Evolutionary conservation across 2,888 invertebrate species (phyloP), one percentile per base, ranked within the genome.

Genomic region (Phengaris alcon): DNA sequence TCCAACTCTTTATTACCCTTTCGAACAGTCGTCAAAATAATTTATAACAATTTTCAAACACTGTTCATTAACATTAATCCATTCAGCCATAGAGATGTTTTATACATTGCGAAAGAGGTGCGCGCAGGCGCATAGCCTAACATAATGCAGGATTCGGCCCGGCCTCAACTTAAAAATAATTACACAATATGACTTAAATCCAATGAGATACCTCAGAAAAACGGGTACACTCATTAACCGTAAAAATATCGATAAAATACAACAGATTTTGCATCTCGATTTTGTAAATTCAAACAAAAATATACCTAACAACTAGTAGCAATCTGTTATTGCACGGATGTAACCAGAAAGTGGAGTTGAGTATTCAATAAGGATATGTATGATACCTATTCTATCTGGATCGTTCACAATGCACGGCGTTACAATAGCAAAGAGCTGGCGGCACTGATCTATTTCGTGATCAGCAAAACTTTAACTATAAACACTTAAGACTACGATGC

Each of bases 21-120:
- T 94, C 91, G 93, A 94, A 94, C 94, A 94, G 93, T 94, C 94
- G 94, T 94, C 93, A 94, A 94, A 94, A 94, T 94, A 94, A 94
- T 94, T 94, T 94, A 94, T 93, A 94, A 94, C 94, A 93, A 94
- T 93, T 94, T 93, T 93, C 93, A 93, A 93, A 93, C 93, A 93
- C 93, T 93, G 93, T 91, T 89, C 90, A 90, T 91, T 88, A 92
- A 92, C 91, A 93, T 92, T 88, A 89, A 90, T 87, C 87, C 91
- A 92, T 89, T 90, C 92, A 91, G 88, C 90, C 93, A 91, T 90
- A 90, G 91, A 92, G 91, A 91, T 92, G 91, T 81, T 86, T 87
- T 86, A 85, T 87, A 90, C 89, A 90, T 84, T 87, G 87, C 89
- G 89, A 87, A 85, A 82, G 85, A 83, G 88, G 87, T 89, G 89